Base-by-base conservation (phyloP, 2,113 vertebrate species). In the Crotalus viridis region DNA sequence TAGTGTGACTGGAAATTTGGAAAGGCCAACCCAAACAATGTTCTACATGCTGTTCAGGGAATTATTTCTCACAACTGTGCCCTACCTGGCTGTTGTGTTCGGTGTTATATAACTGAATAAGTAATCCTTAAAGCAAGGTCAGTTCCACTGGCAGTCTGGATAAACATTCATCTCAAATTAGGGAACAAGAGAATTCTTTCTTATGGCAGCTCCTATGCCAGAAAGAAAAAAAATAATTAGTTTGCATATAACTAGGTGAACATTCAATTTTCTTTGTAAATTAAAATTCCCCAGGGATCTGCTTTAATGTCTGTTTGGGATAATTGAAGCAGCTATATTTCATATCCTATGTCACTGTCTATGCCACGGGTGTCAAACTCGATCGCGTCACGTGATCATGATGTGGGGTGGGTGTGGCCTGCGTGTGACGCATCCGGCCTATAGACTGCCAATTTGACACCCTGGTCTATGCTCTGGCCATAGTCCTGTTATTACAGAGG, bases 51-150 rank as follows among this genome's bases (percentile, higher is more conserved):
- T 26, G 93, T 86, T 92, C 55, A 69, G 92, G 94, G 93, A 93
- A 92, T 1, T 93, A 24, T 93, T 95, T 91, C 55, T 33, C 24
- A 56, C 5, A 3, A 69, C 43, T 12, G 33, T 56, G 57, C 19
- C 8, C 86, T 39, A 24, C 15, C 43, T 93, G 43, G 86, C 87
- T 43, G 5, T 69, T 28, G 0, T 86, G 33, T 90, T 48, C 64
- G 24, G 56, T 61, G 55, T 95, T 91, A 52, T 61, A 33, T 48
- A 94, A 93, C 52, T 90, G 4, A 90, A 55, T 12, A 3, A 0
- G 93, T 89, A 90, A 92, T 28, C 81, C 90, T 92, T 55, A 51
- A 91, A 46, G 51, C 61, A 61, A 94, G 87, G 87, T 93, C 92
- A 93, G 1, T 4, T n/a, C 93, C 12, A 4, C 51, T 59, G 51